Base-by-base conservation (phyloP, 2,113 vertebrate species). In the Thalassarche chlororhynchos region DNA sequence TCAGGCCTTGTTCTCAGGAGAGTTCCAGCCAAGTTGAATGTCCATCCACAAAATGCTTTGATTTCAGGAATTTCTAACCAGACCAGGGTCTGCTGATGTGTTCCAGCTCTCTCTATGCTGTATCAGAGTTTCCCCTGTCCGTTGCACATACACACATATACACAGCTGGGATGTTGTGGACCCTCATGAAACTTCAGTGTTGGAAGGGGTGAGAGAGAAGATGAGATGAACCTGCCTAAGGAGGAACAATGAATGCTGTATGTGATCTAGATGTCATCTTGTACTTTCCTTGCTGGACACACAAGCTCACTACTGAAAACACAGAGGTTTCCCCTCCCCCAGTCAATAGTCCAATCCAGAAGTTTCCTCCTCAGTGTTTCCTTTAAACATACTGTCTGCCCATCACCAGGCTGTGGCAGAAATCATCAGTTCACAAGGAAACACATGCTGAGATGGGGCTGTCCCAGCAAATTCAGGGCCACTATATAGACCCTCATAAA, bases 81-180 rank as follows among this genome's bases (percentile, higher is more conserved):
- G 17, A 79, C 3, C 21, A 29, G 42, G 9, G 38, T 40, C 32
- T 44, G 6, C 15, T 90, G n/a, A 36, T 7, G 1, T 24, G n/a
- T 75, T 71, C 25, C 75, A 83, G 4, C 34, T 71, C 46, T 77
- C 49, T 23, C 60, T 57, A 0, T 58, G 32, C 11, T 57, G 16
- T 34, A 31, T 77, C 38, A n/a, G 20, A 34, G 7, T 64, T 90
- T 72, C 21, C 54, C 9, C n/a, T 47, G 31, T 36, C 29, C 23
- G 12, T 47, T 25, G 44, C 17, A 70, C 5, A 15, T 10, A 46
- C 5, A 31, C 36, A 12, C 14, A 18, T 15, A 49, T 0, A 0
- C 12, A 9, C 42, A 87, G 4, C 36, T 83, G n/a, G 60, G 65
- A 26, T 78, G 15, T 14, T 80, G 58, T 51, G 38, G 58, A 29